phyloP scores from a whole-genome alignment of 2,888 invertebrate genomes.

The Hypomecis punctinalis region DNA sequence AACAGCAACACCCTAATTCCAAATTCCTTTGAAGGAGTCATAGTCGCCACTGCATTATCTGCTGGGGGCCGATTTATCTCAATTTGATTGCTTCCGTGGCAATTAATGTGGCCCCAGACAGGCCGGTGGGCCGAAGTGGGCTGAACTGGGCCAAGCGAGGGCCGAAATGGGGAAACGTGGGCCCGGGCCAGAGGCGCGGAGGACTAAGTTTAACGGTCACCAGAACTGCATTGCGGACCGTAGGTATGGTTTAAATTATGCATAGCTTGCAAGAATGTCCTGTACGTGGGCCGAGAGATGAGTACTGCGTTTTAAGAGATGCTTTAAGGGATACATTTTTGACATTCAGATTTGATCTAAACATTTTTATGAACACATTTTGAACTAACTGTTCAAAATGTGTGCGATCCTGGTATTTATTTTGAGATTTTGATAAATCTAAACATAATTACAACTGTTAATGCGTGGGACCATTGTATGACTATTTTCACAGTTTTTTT shows the following conservation, averaged over 20 bases:
- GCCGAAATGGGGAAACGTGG: constrained; percentile 3
- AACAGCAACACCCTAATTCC: constrained; percentile 7
- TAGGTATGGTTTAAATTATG: constrained; percentile 34
- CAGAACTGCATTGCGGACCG: constrained; percentile 38
- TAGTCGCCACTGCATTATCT: constrained; percentile 24
- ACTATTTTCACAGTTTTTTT: too few species aligned
- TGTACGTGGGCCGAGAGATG: constrained; percentile 19
- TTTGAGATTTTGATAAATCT: too few species aligned
- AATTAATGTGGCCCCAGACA: constrained; percentile 39
- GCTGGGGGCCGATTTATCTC: constrained; percentile 44
- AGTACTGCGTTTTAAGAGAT: neutral
- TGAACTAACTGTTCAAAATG: too few species aligned
- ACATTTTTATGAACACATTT: too few species aligned
- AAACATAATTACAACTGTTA: too few species aligned
- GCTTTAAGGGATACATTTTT: neutral
- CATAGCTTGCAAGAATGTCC: constrained; percentile 37
- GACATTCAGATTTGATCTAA: neutral
- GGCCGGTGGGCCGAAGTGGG: constrained; percentile 24
- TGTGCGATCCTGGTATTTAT: too few species aligned
- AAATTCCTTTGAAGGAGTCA: constrained; percentile 11
- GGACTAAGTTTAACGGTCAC: constrained; percentile 27
- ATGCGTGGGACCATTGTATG: too few species aligned
- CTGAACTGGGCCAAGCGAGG: constrained; percentile 14
- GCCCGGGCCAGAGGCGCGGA: constrained; percentile 15
- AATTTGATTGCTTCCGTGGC: constrained; percentile 45